Base-by-base conservation (phyloP, 2,888 invertebrate genomes). In the Erpobdella octoculata region DNA sequence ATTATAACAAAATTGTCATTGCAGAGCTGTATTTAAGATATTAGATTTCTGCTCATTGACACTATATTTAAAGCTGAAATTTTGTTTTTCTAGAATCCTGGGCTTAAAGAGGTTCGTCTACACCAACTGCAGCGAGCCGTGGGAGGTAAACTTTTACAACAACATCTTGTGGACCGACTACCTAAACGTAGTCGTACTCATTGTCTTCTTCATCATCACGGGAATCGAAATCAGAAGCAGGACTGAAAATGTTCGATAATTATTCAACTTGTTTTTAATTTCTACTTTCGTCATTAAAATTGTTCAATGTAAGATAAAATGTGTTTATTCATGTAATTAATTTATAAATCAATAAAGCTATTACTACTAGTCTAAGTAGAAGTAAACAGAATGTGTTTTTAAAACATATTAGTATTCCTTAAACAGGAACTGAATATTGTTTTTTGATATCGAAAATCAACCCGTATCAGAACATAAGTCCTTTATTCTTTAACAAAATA, bases 121-220 rank as follows among this genome's bases (percentile, higher is more conserved):
- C 37, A 86, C 86, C 0, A 83, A 86, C 75, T 89, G 88, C 78
- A 79, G 79, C 4, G 88, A 89, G 77, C 88, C 89, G 15, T 86
- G 88, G 78, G 85, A 88, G 72, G 85, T 88, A 65, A 85, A 87
- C 72, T 88, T 89, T 80, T 85, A 87, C 41, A 83, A 87, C 65
- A 84, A 87, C 70, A 87, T 88, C 79, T 72, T 76, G 18, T 90
- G 92, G 90, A 89, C 89, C 65, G 88, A 89, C 33, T 89, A 89
- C 80, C 87, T 89, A 70, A 91, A 91, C 83, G 92, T 93, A 0
- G 85, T 92, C 71, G 87, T 90, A 68, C 74, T 82, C 28, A 76
- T 82, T 3, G 53, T 78, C 4, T 88, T 93, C 8, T 95, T 91
- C 84, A 91, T 89, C 83, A 85, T 91, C 36, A 85, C 93, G 72